Evolutionary conservation across 2,797 vertebrate genomes (phyloP), one percentile per base, ranked within the genome.

Genomic region (Pelochelys cantorii): DNA sequence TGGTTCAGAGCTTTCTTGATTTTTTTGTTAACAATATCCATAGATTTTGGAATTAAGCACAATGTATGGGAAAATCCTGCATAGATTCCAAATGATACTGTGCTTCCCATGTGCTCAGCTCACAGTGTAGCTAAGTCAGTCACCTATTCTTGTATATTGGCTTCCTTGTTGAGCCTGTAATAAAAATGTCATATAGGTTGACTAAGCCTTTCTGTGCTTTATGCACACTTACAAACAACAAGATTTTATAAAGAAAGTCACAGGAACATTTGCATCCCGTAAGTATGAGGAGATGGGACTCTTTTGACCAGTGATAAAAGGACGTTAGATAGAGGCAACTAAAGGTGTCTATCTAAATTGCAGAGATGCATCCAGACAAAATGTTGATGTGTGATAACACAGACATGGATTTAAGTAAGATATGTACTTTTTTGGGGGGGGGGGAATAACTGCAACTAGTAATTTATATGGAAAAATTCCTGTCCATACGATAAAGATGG

Each of bases 181-280:
- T 71, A 57, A 31, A 59, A 84, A 4, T 8, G 31, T 65, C 37
- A 29, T 25, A 80, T 55, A 79, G 59, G 22, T 2, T 1, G 27
- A 34, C 13, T 5, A 1, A 9, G 53, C 59, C 2, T 25, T 87
- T 89, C 10, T 75, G 42, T 83, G 2, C 10, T 27, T 34, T 42
- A 9, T 71, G 77, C 77, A 65, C n/a, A 29, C 5, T 75, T 84
- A 4, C 2, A 77, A 79, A 87, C 57, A 9, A 84, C 62, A 93
- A 42, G 9, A 22, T 29, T 80, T 74, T 81, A 13, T 15, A 6
- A 74, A 54, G 74, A 65, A 88, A 54, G 1, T 2, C 2, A 1
- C 1, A 0, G 31, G 23, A 42, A 57, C 0, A 0, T 83, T 95
- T 87, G 20, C 7, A 4, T 3, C 14, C 11, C 13, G 5, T 79